Conservation (phyloP, 2,113 vertebrate species). For the Rhinopithecus roxellana region DNA sequence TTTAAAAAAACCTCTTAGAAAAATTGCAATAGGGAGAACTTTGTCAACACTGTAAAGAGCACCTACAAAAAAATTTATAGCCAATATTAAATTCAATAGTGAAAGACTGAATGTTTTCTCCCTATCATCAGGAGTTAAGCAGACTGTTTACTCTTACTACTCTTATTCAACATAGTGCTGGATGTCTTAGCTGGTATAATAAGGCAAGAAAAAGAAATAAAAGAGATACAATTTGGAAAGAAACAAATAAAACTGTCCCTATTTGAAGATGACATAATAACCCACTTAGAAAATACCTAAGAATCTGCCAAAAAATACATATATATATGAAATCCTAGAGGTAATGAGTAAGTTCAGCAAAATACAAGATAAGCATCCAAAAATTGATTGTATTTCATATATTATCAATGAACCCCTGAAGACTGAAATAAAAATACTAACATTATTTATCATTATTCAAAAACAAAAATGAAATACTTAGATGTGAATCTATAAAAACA, state of each 20-base stretch:
- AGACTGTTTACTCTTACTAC: neutral
- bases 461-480: neutral
- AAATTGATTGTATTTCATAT: neutral
- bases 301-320: neutral
- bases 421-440: neutral
- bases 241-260: neutral
- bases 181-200: neutral
- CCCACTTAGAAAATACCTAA: neutral
- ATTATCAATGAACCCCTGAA: neutral
- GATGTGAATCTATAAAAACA: neutral
- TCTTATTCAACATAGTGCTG: neutral
- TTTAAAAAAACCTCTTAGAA: neutral
- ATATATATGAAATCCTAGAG: neutral
- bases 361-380: neutral
- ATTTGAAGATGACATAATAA: neutral
- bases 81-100: neutral
- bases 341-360: neutral
- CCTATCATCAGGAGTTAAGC: neutral
- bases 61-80: neutral
- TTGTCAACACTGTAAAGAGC: neutral
- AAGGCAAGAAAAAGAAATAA: neutral
- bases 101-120: neutral
- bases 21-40: neutral
- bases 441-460: neutral
- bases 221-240: neutral